A percentile compares a stretch with the other conserved stretches of the same genome.
phyloP scores from a whole-genome alignment of 1,140 invertebrate genomes.

The Cyclargus thomasi region DNA sequence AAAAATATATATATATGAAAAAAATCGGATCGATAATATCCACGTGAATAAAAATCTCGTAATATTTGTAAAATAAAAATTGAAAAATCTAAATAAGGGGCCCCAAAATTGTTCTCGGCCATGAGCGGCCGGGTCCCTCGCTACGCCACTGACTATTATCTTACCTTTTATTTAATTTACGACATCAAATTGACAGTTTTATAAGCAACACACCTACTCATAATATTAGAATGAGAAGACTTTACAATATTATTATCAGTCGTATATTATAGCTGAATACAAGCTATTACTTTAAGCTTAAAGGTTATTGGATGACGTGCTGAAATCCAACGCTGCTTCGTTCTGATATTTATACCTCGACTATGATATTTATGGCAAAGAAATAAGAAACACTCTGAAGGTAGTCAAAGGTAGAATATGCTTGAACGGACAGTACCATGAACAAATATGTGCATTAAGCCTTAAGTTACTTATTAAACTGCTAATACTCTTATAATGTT shows the following conservation, averaged over 20 bases:
- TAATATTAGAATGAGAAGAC: background rate
- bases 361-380: too few relatives aligned
- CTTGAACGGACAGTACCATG: background rate
- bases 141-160: too few relatives aligned
- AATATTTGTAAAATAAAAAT: too few relatives aligned
- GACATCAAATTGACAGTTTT: background rate
- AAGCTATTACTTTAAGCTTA: conserved; percentile 11
- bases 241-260: background rate
- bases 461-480: conserved; percentile 15
- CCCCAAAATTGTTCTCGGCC: too few relatives aligned
- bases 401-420: too few relatives aligned
- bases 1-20: too few relatives aligned
- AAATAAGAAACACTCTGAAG: too few relatives aligned
- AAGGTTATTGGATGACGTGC: conserved; percentile 14
- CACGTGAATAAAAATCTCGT: too few relatives aligned
- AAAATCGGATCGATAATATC: too few relatives aligned
- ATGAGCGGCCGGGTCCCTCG: too few relatives aligned
- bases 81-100: too few relatives aligned
- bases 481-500: conserved; percentile 16
- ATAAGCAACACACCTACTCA: background rate
- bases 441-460: conserved; percentile 12
- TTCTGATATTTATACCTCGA: too few relatives aligned
- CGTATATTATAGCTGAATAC: background rate
- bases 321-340: background rate
- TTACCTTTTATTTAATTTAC: background rate